Conservation (phyloP, 2,888 invertebrate genomes). For the Leucoma salicis region DNA sequence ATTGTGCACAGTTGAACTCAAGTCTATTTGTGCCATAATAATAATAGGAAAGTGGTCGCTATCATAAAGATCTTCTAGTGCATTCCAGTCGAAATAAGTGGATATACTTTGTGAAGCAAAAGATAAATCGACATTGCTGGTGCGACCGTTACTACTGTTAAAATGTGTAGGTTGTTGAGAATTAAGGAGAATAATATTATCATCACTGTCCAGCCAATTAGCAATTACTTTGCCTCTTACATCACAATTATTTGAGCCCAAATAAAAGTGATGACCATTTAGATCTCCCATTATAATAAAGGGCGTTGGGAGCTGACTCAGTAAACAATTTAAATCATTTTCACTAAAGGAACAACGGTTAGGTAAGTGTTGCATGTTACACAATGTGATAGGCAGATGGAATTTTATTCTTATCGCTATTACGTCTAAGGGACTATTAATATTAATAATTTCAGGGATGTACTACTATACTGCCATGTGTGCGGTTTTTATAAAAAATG, state of each 20-base stretch:
- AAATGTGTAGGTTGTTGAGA: not conserved
- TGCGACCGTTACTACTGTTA: not conserved
- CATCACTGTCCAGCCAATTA: not conserved
- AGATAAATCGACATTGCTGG: not conserved
- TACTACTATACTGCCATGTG: not conserved
- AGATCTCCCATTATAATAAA: too few species aligned
- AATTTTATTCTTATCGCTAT: too few species aligned
- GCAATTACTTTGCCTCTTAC: not conserved
- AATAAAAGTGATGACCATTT: too few species aligned
- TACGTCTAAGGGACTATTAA: too few species aligned
- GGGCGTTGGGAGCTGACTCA: too few species aligned
- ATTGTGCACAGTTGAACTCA: too few species aligned
- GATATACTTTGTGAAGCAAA: not conserved
- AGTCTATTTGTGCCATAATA: not conserved
- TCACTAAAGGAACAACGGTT: too few species aligned
- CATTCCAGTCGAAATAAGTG: slow-evolving; percentile 1
- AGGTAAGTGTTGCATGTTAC: too few species aligned
- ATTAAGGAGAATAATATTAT: not conserved
- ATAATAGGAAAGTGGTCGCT: not conserved
- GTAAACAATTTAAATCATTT: too few species aligned
- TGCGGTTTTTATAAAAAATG: not conserved
- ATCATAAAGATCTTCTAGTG: not conserved
- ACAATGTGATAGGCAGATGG: too few species aligned
- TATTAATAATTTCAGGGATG: too few species aligned
- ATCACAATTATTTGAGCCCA: too few species aligned